phyloP scores from a whole-genome alignment of 2,888 invertebrate genomes.

The Synergus japonicus region DNA sequence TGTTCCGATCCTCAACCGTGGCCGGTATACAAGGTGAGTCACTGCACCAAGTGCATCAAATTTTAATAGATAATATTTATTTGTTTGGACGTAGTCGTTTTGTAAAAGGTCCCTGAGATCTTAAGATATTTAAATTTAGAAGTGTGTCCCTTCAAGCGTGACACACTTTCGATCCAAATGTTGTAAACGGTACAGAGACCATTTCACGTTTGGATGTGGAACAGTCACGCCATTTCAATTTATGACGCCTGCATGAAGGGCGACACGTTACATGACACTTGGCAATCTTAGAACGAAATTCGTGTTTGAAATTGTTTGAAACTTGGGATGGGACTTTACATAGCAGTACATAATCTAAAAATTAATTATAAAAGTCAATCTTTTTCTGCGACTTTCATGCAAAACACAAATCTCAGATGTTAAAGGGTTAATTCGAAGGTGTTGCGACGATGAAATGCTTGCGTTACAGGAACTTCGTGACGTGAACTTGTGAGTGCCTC shows the following conservation, averaged over 20 bases:
- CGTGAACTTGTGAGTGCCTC: constrained; percentile 34
- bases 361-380: no score
- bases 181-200: background rate
- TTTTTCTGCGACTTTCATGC: no score
- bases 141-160: constrained; percentile 1
- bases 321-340: background rate
- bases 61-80: background rate
- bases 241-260: constrained; percentile 6
- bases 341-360: no score
- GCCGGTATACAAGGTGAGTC: constrained; percentile 88
- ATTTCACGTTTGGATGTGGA: constrained; percentile 11
- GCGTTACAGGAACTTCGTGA: constrained; percentile 25
- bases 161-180: constrained; percentile 4
- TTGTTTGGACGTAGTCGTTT: background rate
- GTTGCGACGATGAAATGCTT: background rate
- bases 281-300: constrained; percentile 58
- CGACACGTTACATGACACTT: constrained; percentile 54
- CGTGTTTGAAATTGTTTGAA: background rate
- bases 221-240: constrained; percentile 4
- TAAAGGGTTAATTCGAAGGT: constrained; percentile 14
- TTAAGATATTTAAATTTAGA: constrained; percentile 15
- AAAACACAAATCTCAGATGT: background rate
- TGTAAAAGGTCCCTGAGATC: background rate
- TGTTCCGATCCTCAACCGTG: constrained; percentile 88
- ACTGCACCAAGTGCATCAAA: constrained; percentile 28